Evolutionary conservation across 2,888 invertebrate species (phyloP).

Genomic region (Cosmia trapezina): DNA sequence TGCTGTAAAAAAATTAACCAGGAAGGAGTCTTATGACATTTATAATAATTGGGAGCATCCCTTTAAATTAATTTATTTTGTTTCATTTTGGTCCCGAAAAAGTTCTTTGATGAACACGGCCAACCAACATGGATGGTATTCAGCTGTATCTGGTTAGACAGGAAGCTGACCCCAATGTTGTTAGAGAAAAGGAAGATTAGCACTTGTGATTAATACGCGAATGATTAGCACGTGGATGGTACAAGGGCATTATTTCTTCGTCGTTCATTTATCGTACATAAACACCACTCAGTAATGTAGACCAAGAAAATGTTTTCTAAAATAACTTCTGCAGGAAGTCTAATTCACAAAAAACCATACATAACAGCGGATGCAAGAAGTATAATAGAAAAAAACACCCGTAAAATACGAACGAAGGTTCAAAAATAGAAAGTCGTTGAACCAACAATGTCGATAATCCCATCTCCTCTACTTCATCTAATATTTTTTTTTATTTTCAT

Average conservation of each 20-base stretch:
- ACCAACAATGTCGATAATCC: conserved; percentile 37
- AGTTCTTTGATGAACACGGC: not conserved
- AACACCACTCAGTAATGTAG: no score
- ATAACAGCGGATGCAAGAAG: not conserved
- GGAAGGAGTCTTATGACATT: conserved; percentile 19
- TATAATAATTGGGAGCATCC: conserved; percentile 19
- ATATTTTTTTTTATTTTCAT: conserved; percentile 29
- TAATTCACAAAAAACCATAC: not conserved
- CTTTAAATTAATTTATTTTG: conserved; percentile 12
- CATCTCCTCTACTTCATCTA: conserved; percentile 24
- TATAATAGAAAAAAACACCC: not conserved
- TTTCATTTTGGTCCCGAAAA: not conserved
- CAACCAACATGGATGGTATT: no score
- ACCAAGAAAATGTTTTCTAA: not conserved
- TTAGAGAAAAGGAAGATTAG: not conserved
- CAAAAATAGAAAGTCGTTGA: conserved; percentile 32
- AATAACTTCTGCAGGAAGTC: not conserved
- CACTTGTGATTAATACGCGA: no score
- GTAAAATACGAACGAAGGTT: not conserved
- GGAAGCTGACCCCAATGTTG: fast-evolving
- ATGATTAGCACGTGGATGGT: no score
- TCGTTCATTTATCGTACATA: not conserved
- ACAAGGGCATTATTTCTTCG: not conserved
- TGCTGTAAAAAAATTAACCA: conserved; percentile 30
- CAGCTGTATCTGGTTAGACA: not conserved